phyloP scores from a whole-genome alignment of 1,140 invertebrate genomes.

The Oreohelix idahoensis region DNA sequence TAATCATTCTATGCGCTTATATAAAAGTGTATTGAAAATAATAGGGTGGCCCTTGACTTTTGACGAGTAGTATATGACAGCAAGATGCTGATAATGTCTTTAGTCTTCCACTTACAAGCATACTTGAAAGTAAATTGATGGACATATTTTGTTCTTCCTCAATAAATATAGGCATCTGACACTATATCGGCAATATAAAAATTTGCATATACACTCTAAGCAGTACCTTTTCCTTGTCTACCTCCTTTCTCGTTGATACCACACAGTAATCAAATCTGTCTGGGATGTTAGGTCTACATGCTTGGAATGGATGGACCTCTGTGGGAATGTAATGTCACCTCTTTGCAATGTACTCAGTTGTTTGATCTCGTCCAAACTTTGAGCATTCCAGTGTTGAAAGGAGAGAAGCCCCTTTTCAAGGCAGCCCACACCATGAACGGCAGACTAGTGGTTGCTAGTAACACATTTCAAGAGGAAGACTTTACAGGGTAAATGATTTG shows the following conservation, averaged over 20 bases:
- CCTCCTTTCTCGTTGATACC: too few relatives aligned
- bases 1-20: too few relatives aligned
- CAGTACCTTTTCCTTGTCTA: background rate
- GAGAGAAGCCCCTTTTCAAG: constrained; percentile 51
- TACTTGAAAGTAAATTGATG: too few relatives aligned
- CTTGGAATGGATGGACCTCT: constrained; percentile 52
- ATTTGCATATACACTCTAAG: too few relatives aligned
- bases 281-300: constrained; percentile 46
- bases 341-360: constrained; percentile 39
- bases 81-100: too few relatives aligned
- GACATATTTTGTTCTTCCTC: too few relatives aligned
- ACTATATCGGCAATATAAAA: too few relatives aligned
- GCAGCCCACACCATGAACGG: constrained; percentile 51
- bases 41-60: too few relatives aligned
- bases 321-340: constrained; percentile 51
- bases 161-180: too few relatives aligned
- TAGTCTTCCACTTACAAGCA: too few relatives aligned
- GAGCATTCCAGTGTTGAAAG: constrained; percentile 25
- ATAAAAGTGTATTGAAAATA: too few relatives aligned
- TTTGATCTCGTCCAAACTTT: constrained; percentile 46
- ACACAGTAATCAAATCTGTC: constrained; percentile 1
- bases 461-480: constrained; percentile 48
- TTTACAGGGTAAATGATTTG: constrained; percentile 39
- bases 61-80: too few relatives aligned
- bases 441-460: constrained; percentile 47